Percentiles rank a stretch among this genome's conserved stretches.
Evolutionary conservation across 2,113 vertebrate species (phyloP).

Genomic region (Craseonycteris thonglongyai): DNA sequence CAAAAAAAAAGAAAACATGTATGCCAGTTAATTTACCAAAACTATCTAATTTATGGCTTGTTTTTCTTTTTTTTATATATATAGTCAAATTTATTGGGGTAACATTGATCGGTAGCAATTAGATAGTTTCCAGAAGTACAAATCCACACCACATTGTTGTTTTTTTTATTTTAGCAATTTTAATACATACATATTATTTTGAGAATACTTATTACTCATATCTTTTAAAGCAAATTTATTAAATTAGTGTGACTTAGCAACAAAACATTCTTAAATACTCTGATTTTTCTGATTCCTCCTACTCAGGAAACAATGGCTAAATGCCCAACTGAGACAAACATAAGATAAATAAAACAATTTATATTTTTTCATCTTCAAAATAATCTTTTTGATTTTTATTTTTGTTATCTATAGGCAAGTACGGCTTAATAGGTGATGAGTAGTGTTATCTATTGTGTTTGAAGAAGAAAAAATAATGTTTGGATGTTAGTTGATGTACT

Average conservation of each 20-base stretch:
- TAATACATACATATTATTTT: not conserved
- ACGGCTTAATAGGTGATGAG: not conserved
- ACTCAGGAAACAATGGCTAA: not conserved
- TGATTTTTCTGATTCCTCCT: not conserved
- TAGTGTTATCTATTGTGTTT: not conserved
- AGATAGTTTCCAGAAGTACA: no score
- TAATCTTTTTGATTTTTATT: not conserved
- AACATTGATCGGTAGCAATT: no score
- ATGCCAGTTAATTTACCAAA: not conserved
- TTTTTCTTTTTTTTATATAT: not conserved
- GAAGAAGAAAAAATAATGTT: not conserved
- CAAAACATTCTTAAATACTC: not conserved
- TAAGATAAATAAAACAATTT: not conserved
- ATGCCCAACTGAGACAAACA: not conserved
- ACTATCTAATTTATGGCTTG: not conserved
- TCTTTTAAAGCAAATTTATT: not conserved
- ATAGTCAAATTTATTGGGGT: no score
- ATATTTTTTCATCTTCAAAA: not conserved
- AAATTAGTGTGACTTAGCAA: not conserved
- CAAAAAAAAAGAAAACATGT: not conserved
- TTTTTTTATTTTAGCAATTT: not conserved
- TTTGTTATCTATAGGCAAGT: not conserved
- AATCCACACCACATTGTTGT: no score
- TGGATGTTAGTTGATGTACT: not conserved
- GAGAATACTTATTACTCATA: not conserved